Evolutionary conservation across 2,888 invertebrate genomes (phyloP).

Genomic region (Agrochola lychnidis): DNA sequence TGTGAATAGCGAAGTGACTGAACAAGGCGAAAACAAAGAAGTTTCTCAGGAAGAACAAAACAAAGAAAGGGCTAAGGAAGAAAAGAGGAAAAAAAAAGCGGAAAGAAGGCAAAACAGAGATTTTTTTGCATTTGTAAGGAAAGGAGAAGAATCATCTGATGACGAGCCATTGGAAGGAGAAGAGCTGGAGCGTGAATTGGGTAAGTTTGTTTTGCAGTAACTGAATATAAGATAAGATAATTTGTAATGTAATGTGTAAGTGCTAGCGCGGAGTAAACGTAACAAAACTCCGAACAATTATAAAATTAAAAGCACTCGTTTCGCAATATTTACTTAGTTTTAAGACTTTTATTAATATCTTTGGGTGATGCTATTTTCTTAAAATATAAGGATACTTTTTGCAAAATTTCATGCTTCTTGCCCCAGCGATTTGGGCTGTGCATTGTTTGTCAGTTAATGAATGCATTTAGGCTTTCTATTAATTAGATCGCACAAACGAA

Average conservation of each 20-base stretch:
- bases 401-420: neutral
- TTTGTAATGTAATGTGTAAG: too few species aligned
- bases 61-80: neutral
- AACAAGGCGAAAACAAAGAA: neutral
- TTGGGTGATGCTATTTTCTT: neutral
- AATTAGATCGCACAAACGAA: neutral
- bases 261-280: neutral
- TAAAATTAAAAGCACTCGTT: neutral
- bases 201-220: neutral
- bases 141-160: neutral
- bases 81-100: neutral
- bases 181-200: neutral
- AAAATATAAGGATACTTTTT: neutral
- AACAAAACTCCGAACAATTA: neutral
- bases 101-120: neutral
- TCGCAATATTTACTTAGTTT: neutral
- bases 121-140: neutral
- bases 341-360: neutral
- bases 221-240: too few species aligned
- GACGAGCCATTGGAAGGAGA: neutral
- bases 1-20: too few species aligned
- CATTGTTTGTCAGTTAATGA: neutral
- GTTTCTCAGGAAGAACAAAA: neutral
- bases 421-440: neutral
- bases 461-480: neutral